Evolutionary conservation across 2,113 vertebrate species (phyloP).

Genomic region (Microtus ochrogaster): DNA sequence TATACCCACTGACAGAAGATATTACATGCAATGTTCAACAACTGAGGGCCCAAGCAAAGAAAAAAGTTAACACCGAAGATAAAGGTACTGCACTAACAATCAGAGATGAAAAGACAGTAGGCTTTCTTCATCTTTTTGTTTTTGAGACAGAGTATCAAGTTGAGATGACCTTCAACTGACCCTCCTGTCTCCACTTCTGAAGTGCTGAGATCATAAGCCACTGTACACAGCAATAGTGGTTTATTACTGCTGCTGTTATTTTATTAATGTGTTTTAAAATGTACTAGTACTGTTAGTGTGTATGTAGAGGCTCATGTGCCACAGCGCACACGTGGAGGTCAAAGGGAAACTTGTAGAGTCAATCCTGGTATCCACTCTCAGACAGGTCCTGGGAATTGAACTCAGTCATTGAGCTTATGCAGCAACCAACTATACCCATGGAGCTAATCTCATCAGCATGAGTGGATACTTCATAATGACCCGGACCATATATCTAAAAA

Average conservation of each 20-base stretch:
- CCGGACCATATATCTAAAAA: background rate
- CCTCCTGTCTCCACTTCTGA: background rate
- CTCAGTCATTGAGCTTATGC: background rate
- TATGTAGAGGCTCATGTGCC: background rate
- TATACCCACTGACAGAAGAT: background rate
- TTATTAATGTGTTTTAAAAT: background rate
- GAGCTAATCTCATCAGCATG: background rate
- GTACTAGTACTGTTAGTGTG: background rate
- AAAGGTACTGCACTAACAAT: background rate
- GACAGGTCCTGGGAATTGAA: background rate
- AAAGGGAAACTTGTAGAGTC: background rate
- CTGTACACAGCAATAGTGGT: background rate
- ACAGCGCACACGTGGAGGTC: background rate
- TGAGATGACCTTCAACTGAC: background rate
- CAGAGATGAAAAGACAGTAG: slow-evolving; percentile 6
- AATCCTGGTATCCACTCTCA: background rate
- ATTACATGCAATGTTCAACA: background rate
- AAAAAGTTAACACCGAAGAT: background rate
- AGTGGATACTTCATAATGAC: background rate
- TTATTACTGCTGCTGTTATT: background rate
- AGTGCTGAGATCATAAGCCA: background rate
- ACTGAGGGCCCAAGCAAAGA: background rate
- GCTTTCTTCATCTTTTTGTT: background rate
- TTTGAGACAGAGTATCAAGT: background rate
- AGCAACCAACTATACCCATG: background rate